These are phyloP conservation scores for Brachynemurus nebulosus DNA, from an alignment of 2,888 invertebrate genomes.

Conservation along the genomic window DNA sequence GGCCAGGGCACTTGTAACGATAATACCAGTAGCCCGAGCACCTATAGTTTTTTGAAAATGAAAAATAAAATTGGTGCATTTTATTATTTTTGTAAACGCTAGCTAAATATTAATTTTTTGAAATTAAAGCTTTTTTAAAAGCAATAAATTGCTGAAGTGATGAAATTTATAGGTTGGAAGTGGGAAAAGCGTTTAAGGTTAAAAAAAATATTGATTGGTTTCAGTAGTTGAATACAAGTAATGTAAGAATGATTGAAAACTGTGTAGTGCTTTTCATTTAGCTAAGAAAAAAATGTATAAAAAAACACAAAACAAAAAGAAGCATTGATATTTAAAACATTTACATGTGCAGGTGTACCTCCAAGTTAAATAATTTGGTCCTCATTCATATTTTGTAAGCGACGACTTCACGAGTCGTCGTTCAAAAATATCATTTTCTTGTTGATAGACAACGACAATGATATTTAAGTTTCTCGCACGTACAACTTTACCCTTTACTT, in stretches of 20 bases:
- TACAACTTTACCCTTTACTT: no score
- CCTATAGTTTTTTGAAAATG: constrained; percentile 49
- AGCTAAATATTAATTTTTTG: not conserved
- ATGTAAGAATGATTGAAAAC: no score
- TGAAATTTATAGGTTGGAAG: no score
- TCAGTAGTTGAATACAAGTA: no score
- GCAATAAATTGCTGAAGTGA: no score
- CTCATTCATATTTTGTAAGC: constrained; percentile 64
- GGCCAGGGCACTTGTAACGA: constrained; percentile 73
- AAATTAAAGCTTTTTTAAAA: not conserved
- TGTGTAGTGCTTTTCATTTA: no score
- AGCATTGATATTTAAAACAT: not conserved
- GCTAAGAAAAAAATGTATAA: no score
- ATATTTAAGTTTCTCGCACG: no score
- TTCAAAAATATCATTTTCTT: not conserved
- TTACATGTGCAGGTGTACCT: constrained; percentile 42
- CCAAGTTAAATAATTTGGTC: constrained; percentile 71
- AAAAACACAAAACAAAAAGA: no score
- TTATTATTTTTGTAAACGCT: not conserved
- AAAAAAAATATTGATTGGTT: no score
- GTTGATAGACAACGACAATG: no score
- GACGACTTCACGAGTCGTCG: constrained; percentile 7
- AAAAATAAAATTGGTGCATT: constrained; percentile 11
- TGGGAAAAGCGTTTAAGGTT: no score
- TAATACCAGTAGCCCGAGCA: constrained; percentile 65